A percentile compares a stretch with the other conserved stretches of the same genome.
phyloP scores from a whole-genome alignment of 2,113 vertebrate species.

The Chamaea fasciata region DNA sequence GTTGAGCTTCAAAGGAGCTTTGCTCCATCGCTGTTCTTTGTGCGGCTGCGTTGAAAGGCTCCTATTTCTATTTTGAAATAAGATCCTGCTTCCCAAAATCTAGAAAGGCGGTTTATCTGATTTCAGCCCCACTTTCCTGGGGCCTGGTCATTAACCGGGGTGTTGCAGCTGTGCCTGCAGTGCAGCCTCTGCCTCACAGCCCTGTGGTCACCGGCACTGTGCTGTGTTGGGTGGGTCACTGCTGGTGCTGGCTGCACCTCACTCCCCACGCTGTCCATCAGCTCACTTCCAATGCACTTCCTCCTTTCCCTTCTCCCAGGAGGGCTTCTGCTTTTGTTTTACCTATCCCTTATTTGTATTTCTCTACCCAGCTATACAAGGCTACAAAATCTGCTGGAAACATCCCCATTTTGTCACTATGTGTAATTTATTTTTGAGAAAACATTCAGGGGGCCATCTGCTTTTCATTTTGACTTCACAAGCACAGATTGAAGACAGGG shows the following conservation, averaged over 20 bases:
- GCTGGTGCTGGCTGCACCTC: neutral
- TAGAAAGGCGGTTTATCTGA: too few species aligned
- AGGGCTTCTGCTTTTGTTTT: neutral
- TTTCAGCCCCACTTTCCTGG: neutral
- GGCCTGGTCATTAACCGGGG: accelerated
- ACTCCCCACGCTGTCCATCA: neutral
- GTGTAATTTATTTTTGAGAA: neutral
- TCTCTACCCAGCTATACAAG: neutral
- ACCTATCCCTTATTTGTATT: neutral
- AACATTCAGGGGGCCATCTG: accelerated
- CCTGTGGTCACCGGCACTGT: accelerated
- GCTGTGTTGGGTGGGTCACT: accelerated
- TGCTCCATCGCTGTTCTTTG: accelerated
- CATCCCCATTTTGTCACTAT: neutral
- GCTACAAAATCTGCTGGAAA: neutral
- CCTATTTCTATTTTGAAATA: neutral
- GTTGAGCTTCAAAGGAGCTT: neutral
- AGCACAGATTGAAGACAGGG: neutral
- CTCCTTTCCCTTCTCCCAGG: neutral
- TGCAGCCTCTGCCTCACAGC: neutral
- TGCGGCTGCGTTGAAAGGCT: neutral
- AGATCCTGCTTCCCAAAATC: neutral
- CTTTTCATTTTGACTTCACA: neutral
- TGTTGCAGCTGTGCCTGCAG: neutral
- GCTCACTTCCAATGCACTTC: neutral